Evolutionary conservation across 2,113 vertebrate genomes (phyloP).

Genomic region (Mystacornis crossleyi): DNA sequence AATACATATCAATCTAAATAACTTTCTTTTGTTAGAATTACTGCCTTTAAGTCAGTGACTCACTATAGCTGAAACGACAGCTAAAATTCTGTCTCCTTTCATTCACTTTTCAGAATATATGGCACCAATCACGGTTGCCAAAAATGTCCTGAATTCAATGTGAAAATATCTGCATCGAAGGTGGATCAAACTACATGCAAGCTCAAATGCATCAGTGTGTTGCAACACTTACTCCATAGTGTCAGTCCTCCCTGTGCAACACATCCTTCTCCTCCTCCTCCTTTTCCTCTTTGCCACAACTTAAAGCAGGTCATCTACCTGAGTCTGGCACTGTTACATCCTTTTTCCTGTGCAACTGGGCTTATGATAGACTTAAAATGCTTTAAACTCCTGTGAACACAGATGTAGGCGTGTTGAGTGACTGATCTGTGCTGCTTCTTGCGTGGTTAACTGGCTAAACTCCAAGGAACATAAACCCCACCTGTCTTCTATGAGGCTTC

Average conservation of each 20-base stretch:
- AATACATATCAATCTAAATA: not conserved
- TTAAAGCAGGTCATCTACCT: not conserved
- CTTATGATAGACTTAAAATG: not conserved
- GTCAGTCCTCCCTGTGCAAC: not conserved
- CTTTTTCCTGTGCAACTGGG: not conserved
- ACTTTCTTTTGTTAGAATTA: not conserved
- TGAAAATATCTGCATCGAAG: not conserved
- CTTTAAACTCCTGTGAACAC: not conserved
- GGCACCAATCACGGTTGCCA: accelerated
- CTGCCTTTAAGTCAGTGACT: not conserved
- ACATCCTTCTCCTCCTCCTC: not conserved
- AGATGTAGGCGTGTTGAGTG: not conserved
- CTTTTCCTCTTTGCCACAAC: not conserved
- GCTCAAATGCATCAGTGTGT: not conserved
- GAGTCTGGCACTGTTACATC: not conserved
- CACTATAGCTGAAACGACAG: not conserved
- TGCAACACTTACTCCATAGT: accelerated
- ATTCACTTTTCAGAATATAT: not conserved
- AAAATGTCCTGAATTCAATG: not conserved
- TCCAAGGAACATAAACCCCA: not conserved
- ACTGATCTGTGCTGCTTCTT: not conserved
- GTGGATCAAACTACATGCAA: not conserved
- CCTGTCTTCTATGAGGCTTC: not conserved
- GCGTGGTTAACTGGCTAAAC: not conserved
- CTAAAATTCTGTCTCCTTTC: not conserved